A percentile compares a stretch with the other conserved stretches of the same genome.
Evolutionary conservation across 2,888 invertebrate species (phyloP).

Genomic region (Ectropis crepuscularia): DNA sequence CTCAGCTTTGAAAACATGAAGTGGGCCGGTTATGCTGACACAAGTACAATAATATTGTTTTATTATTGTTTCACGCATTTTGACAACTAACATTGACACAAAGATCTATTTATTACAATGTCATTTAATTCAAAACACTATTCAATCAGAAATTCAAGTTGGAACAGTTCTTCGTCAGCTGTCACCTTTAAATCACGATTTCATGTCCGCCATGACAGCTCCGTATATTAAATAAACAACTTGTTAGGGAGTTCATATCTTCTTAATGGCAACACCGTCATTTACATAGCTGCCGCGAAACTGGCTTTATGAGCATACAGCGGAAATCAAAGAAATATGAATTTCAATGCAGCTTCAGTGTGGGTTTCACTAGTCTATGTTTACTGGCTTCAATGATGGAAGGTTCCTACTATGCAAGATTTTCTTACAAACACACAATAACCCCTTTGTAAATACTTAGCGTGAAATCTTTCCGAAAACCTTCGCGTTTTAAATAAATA

Average conservation of each 20-base stretch:
- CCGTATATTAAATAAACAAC: constrained; percentile 55
- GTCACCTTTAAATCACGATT: constrained; percentile 21
- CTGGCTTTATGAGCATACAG: constrained; percentile 20
- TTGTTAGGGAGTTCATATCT: constrained; percentile 65
- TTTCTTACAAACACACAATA: too few relatives aligned
- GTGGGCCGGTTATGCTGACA: too few relatives aligned
- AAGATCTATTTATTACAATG: constrained; percentile 3
- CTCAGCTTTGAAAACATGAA: too few relatives aligned
- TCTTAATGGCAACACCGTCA: constrained; percentile 58
- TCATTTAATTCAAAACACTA: constrained; percentile 3
- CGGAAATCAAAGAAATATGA: constrained; percentile 28
- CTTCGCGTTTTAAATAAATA: too few relatives aligned
- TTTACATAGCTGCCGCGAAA: constrained; percentile 41
- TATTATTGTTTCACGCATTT: too few relatives aligned
- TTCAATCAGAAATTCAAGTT: constrained; percentile 14
- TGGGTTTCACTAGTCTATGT: not conserved
- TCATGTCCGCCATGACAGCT: constrained; percentile 60
- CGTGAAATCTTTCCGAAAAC: too few relatives aligned
- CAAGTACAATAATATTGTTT: too few relatives aligned
- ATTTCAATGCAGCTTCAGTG: constrained; percentile 18
- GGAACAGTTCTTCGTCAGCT: constrained; percentile 25
- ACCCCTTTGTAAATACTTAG: too few relatives aligned
- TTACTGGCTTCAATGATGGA: too few relatives aligned
- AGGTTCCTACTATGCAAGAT: too few relatives aligned
- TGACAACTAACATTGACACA: not conserved